A percentile compares a stretch with the other conserved stretches of the same genome.
Conservation (phyloP, 35 echinoderm and acorn worm species). For the Diadema setosum region DNA sequence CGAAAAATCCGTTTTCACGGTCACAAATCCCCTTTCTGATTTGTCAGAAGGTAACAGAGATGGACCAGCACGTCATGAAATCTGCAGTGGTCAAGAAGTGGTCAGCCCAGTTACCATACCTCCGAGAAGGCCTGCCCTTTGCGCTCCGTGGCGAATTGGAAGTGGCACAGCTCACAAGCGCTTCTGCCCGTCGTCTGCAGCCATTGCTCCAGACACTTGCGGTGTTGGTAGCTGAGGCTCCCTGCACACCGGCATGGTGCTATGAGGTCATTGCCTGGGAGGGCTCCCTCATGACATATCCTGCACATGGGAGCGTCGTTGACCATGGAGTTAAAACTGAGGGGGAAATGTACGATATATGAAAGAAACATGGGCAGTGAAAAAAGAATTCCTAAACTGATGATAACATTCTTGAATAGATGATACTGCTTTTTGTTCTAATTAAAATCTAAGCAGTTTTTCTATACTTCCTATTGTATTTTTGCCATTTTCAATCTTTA, state of each 20-base stretch:
- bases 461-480: no score
- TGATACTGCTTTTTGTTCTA: background rate
- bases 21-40: no score
- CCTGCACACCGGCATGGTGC: conserved; percentile 64
- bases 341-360: background rate
- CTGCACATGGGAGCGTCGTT: conserved; percentile 70
- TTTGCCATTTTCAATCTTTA: no score
- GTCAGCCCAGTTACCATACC: no score
- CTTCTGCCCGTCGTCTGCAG: conserved; percentile 52
- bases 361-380: background rate
- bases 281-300: conserved; percentile 75
- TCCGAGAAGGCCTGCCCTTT: conserved; percentile 48
- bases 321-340: conserved; percentile 52
- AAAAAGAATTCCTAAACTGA: background rate
- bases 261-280: conserved; percentile 32
- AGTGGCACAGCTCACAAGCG: conserved; percentile 69
- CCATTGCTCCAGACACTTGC: conserved; percentile 77
- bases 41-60: no score
- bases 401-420: background rate
- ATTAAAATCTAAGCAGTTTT: background rate
- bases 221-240: conserved; percentile 53
- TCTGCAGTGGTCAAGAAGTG: no score
- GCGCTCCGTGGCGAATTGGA: conserved; percentile 56
- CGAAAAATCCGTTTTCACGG: no score
- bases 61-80: no score